Evolutionary conservation across 2,113 vertebrate species (phyloP).

Genomic region (Gopherus evgoodei): DNA sequence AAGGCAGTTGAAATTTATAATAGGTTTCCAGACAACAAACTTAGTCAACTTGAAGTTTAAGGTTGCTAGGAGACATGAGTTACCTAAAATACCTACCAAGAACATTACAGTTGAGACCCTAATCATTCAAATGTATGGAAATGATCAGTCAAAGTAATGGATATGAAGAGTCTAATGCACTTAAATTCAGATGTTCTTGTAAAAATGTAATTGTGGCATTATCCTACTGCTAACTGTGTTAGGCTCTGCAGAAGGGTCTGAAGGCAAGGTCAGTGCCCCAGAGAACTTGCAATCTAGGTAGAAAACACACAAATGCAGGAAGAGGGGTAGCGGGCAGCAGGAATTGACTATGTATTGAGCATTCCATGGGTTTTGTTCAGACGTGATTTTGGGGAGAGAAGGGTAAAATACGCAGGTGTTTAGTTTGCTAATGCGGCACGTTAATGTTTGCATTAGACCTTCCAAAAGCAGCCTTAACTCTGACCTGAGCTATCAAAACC

Average conservation of each 20-base stretch:
- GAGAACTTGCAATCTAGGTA: neutral
- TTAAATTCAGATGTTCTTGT: neutral
- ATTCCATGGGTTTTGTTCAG: neutral
- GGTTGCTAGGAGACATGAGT: constrained; percentile 16
- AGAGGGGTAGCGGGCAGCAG: fast-evolving
- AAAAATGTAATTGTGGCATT: fast-evolving
- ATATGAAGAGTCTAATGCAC: fast-evolving
- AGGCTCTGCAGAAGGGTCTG: neutral
- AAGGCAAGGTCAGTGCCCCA: fast-evolving
- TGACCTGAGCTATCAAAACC: neutral
- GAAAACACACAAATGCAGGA: neutral
- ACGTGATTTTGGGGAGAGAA: neutral
- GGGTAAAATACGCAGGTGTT: fast-evolving
- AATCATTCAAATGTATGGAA: neutral
- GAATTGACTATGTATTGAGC: neutral
- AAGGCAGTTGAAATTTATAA: neutral
- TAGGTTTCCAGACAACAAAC: neutral
- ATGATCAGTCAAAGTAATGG: fast-evolving
- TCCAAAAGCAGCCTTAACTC: fast-evolving
- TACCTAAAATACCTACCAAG: constrained; percentile 47
- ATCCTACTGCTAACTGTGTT: fast-evolving
- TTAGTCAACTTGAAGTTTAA: constrained; percentile 28
- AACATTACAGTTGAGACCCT: neutral
- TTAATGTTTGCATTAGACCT: neutral
- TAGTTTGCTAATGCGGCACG: neutral